Conservation (phyloP, 2,797 vertebrate species). For the Pangasius macronema region DNA sequence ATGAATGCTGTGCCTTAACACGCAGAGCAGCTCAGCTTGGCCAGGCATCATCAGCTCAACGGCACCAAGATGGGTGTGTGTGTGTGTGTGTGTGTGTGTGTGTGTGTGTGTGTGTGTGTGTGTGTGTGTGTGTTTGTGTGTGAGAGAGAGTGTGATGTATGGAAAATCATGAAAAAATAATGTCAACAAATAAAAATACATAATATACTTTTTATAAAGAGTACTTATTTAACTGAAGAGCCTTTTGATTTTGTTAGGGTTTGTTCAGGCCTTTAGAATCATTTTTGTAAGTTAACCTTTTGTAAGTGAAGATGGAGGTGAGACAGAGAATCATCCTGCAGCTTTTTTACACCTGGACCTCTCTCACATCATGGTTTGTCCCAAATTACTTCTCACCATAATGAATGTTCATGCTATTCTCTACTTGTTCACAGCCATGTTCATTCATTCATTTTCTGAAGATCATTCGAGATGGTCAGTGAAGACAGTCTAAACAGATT, state of each 20-base stretch:
- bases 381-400: not conserved
- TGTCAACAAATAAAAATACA: not conserved
- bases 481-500: not conserved
- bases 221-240: not conserved
- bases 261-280: not conserved
- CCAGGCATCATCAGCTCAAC: not conserved
- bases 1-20: conserved; percentile 37
- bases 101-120: not conserved
- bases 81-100: not conserved
- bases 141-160: not conserved
- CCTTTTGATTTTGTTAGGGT: not conserved
- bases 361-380: not conserved
- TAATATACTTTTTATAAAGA: not conserved
- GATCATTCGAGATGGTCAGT: no score
- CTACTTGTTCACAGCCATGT: not conserved
- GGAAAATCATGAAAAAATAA: no score
- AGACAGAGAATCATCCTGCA: not conserved
- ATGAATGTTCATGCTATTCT: not conserved
- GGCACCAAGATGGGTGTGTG: not conserved
- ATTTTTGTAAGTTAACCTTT: not conserved
- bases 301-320: not conserved
- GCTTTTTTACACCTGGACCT: not conserved
- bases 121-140: not conserved
- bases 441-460: not conserved
- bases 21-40: not conserved